Conservation (phyloP, 2,113 vertebrate species). For the Probosciger aterrimus region DNA sequence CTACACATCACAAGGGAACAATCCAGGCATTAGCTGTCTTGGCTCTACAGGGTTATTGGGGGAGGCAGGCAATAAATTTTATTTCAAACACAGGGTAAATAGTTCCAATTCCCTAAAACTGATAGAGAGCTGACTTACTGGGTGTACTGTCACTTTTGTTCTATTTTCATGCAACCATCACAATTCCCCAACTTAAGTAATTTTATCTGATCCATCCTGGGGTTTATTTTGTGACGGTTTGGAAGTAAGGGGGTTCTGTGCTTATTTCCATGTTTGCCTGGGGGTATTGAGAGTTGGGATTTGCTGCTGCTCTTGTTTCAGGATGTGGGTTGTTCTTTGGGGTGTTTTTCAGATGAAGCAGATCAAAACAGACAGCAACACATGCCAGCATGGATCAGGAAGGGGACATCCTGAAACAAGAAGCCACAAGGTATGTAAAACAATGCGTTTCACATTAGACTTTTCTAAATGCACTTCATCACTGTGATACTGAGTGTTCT, state of each 20-base stretch:
- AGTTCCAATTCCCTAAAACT: neutral
- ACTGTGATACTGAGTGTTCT: neutral
- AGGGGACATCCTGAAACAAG: conserved; percentile 9
- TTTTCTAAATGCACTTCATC: conserved; percentile 5
- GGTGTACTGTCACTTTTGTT: neutral
- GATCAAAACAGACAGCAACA: neutral
- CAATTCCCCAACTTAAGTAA: neutral
- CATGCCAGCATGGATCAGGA: neutral
- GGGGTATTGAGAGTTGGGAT: neutral
- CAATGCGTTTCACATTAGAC: neutral
- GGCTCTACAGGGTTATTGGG: neutral
- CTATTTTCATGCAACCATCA: neutral
- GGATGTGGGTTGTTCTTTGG: neutral
- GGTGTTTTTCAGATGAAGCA: neutral
- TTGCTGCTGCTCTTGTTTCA: neutral
- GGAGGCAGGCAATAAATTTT: neutral
- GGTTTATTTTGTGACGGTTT: neutral
- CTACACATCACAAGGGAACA: neutral
- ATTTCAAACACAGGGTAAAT: neutral
- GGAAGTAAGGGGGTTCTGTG: neutral
- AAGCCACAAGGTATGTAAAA: conserved; percentile 28
- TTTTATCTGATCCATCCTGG: neutral
- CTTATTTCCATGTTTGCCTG: neutral
- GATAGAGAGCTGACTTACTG: neutral
- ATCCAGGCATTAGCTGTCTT: neutral